Evolutionary conservation across 2,888 invertebrate genomes (phyloP), one percentile per base, ranked within the genome.

Genomic region (Heliconius hortense): DNA sequence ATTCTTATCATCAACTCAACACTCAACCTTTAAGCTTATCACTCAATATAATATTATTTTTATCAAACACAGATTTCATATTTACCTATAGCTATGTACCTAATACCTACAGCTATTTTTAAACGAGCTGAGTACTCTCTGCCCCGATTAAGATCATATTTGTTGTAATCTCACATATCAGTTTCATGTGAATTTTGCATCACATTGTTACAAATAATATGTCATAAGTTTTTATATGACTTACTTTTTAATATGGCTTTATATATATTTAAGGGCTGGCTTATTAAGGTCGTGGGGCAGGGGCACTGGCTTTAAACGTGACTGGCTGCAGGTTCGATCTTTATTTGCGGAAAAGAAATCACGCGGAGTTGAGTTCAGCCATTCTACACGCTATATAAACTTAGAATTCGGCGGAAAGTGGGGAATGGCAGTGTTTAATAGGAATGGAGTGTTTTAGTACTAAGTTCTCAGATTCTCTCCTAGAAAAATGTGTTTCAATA

Each of bases 21-120:
- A n/a, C 26, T 28, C 11, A 39, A 35, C 1, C 24, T 35, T 13
- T 48, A 48, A 48, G 43, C 5, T 5, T 48, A 18, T 48, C 18
- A 48, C n/a, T 43, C 43, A 67, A 48, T 24, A 48, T 26, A 26
- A 31, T 31, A 48, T 69, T 31, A 69, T 69, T 53, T 31, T 69
- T 69, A 69, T 69, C 56, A 56, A 15, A 10, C 56, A 56, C 69
- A 35, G 56, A 69, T 56, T 69, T n/a, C 69, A 13, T n/a, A n/a
- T 56, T 56, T 43, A 4, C 63, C 5, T 31, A 63, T 21, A 26
- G 13, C 10, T 62, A 35, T 21, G 21, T n/a, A 35, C 31, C 15
- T 8, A 28, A 15, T 15, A 66, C 7, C 3, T 66, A 13, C 13
- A 43, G 43, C 48, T 68, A 68, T 68, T 69, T 69, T 15, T 56